Conservation (phyloP, 2,797 vertebrate genomes). For the Coccyzus lansbergi region DNA sequence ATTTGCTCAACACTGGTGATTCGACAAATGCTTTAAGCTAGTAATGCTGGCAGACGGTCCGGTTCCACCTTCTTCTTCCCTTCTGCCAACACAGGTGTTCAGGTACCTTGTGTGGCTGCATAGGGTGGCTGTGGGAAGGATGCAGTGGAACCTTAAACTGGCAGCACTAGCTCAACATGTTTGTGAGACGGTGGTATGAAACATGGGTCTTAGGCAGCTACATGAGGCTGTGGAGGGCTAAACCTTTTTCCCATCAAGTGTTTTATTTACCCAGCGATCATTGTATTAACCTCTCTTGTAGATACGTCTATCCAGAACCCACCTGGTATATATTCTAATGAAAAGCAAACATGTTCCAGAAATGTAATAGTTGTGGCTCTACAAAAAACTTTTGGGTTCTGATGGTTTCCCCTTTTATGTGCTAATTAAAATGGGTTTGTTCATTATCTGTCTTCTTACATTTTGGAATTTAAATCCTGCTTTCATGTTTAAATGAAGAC, state of each 20-base stretch:
- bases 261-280: not conserved
- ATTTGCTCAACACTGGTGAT: not conserved
- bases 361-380: not conserved
- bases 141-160: accelerated
- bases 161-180: accelerated
- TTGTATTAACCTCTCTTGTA: not conserved
- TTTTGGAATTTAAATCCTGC: not conserved
- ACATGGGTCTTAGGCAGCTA: not conserved
- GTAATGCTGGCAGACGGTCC: not conserved
- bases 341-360: not conserved
- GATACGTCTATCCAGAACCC: not conserved
- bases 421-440: not conserved
- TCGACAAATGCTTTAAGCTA: not conserved
- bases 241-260: not conserved
- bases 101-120: not conserved
- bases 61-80: not conserved
- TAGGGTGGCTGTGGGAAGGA: not conserved
- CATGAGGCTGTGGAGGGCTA: not conserved
- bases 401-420: not conserved
- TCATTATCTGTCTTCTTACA: not conserved
- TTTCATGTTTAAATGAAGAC: not conserved
- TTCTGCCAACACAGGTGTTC: not conserved
- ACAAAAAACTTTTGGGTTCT: not conserved
- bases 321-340: not conserved
- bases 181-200: not conserved